Percentiles rank a stretch among this genome's conserved stretches.
Evolutionary conservation across 1,140 invertebrate genomes (phyloP).

Genomic region (Drosophila sp.): DNA sequence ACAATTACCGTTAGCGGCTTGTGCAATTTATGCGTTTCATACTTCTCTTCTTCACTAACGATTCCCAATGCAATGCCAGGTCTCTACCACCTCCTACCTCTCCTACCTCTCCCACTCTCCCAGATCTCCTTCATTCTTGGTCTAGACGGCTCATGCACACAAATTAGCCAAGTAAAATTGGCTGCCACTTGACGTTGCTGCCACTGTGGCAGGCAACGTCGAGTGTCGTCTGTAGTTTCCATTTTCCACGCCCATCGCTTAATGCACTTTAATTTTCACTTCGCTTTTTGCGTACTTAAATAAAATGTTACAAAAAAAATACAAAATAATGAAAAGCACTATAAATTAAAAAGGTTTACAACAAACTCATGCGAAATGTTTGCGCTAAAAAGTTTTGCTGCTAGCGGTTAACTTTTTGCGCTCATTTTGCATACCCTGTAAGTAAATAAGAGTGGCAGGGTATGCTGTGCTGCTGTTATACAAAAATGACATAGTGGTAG

Average conservation of each 20-base stretch:
- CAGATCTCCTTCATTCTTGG: background rate
- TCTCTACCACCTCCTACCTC: background rate
- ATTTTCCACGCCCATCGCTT: constrained; percentile 29
- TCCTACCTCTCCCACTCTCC: background rate
- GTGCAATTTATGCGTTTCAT: constrained; percentile 67
- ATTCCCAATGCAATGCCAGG: constrained; percentile 35
- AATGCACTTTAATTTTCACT: constrained; percentile 72
- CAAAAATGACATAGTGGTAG: too few species aligned
- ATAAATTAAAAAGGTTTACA: constrained; percentile 61
- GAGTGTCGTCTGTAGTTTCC: background rate
- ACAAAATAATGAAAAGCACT: too few species aligned
- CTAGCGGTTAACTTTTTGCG: constrained; percentile 17
- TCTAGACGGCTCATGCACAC: constrained; percentile 51
- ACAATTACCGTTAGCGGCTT: constrained; percentile 78
- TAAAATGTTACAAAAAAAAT: constrained; percentile 42
- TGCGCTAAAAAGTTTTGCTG: constrained; percentile 33
- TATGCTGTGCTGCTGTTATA: background rate
- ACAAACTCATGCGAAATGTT: constrained; percentile 37
- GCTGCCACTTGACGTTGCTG: constrained; percentile 46
- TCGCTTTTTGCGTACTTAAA: too few species aligned
- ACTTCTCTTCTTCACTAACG: constrained; percentile 23
- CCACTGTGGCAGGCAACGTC: background rate
- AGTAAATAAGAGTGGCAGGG: background rate
- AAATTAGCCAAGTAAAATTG: constrained; percentile 57
- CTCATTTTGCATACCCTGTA: constrained; percentile 30